These are phyloP conservation scores for Sylvilagus bachmani DNA, from an alignment of 2,113 vertebrate species.

Conservation along the genomic window DNA sequence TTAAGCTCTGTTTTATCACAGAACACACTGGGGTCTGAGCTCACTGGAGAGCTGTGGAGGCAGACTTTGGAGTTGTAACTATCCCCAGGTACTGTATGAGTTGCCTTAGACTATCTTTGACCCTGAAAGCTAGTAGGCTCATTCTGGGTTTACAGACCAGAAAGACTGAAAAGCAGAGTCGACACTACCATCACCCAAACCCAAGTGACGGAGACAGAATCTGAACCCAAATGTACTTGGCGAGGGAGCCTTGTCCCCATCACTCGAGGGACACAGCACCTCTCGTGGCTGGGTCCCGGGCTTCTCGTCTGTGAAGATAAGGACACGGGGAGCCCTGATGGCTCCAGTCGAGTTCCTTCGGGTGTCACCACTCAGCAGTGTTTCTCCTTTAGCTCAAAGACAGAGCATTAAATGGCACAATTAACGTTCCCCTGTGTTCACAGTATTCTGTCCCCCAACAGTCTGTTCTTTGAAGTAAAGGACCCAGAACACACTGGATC, in stretches of 20 bases:
- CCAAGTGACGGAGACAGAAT: background rate
- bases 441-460: background rate
- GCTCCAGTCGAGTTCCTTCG: background rate
- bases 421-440: background rate
- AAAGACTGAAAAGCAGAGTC: background rate
- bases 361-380: background rate
- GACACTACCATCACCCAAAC: background rate
- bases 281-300: background rate
- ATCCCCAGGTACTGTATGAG: background rate
- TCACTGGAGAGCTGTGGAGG: background rate
- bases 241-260: background rate
- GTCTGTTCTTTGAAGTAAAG: slow-evolving; percentile 32
- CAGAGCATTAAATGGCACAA: background rate
- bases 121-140: background rate
- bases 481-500: background rate
- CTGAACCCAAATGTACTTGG: background rate
- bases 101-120: background rate
- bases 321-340: background rate
- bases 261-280: background rate
- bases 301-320: background rate
- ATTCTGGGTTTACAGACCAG: background rate
- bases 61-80: background rate
- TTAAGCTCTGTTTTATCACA: background rate
- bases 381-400: background rate
- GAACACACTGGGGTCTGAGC: background rate